Evolutionary conservation across 2,113 vertebrate genomes (phyloP), one percentile per base, ranked within the genome.

Genomic region (Cnemophilus loriae): DNA sequence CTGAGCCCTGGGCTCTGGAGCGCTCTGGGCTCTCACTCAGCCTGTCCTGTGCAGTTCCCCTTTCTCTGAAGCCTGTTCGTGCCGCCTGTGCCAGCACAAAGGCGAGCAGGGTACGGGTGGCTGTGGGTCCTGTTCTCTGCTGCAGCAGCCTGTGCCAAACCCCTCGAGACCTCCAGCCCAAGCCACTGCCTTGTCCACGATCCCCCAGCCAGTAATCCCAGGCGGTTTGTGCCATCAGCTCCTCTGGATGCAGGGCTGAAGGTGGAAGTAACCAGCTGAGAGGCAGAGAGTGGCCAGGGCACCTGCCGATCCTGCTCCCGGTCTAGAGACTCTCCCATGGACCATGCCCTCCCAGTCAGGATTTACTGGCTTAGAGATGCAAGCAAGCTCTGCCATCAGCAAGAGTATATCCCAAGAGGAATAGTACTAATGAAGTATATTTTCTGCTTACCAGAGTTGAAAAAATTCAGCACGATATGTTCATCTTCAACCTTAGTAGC

Each of bases 361-460:
- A 61, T 80, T 85, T 28, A 50, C 35, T 39, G 46, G 23, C 46
- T 65, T 30, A 17, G 3, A 55, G 75, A 39, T 77, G 20, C 37
- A 64, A 59, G n/a, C 33, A 46, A 87, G n/a, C 49, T 59, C 22
- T 53, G 59, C 37, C 68, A 55, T n/a, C 47, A 63, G 39, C 47
- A 73, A 32, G 21, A 52, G 9, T 4, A 12, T 39, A 32, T 65
- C 57, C 27, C 53, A 50, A 41, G 46, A 84, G n/a, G 9, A 94
- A 56, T 4, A 41, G 12, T 4, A 27, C 6, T 15, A 50, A n/a
- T 41, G 77, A 87, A 84, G 26, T 10, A 4, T 32, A 50, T 59
- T 84, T 83, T 70, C 44, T 90, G 32, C 96, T 96, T 93, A 97
- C 96, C 96, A 19, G 55, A 39, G 59, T n/a, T 1, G 2, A 61